phyloP scores from a whole-genome alignment of 2,888 invertebrate genomes.

The Ennomos fuscantarius region DNA sequence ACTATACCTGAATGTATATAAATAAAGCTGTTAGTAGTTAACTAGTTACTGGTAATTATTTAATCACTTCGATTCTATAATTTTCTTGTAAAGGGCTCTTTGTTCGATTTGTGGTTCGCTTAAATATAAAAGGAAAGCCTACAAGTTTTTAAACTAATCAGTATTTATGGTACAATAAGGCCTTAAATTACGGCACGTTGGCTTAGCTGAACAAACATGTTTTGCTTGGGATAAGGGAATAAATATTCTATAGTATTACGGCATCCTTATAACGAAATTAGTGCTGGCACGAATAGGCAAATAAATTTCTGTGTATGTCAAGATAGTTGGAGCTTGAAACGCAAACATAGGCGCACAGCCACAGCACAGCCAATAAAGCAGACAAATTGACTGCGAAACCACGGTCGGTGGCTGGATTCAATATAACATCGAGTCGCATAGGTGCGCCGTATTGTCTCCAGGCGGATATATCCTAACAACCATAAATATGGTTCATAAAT shows the following conservation, averaged over 20 bases:
- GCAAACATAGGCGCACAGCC: conserved; percentile 58
- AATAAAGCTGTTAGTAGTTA: too few species aligned
- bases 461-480: conserved; percentile 61
- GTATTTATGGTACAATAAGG: conserved; percentile 19
- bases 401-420: conserved; percentile 63
- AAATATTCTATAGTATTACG: conserved; percentile 11
- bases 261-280: conserved; percentile 14
- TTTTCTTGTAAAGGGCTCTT: conserved; percentile 1
- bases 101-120: conserved; percentile 18
- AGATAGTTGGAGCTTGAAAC: conserved; percentile 50
- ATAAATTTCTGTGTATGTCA: conserved; percentile 48
- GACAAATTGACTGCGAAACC: conserved; percentile 77
- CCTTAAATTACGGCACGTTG: conserved; percentile 10
- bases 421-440: conserved; percentile 59
- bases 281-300: conserved; percentile 40
- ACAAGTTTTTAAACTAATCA: conserved; percentile 28
- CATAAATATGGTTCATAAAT: too few species aligned
- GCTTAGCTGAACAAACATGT: conserved; percentile 4
- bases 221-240: conserved; percentile 6
- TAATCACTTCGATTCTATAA: too few species aligned
- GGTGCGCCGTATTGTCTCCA: conserved; percentile 73
- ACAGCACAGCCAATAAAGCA: conserved; percentile 72
- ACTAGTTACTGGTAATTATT: too few species aligned
- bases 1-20: too few species aligned
- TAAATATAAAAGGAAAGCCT: conserved; percentile 22